These are phyloP conservation scores for Leptogaster cylindrica DNA, from an alignment of 2,888 invertebrate genomes.

Conservation along the genomic window DNA sequence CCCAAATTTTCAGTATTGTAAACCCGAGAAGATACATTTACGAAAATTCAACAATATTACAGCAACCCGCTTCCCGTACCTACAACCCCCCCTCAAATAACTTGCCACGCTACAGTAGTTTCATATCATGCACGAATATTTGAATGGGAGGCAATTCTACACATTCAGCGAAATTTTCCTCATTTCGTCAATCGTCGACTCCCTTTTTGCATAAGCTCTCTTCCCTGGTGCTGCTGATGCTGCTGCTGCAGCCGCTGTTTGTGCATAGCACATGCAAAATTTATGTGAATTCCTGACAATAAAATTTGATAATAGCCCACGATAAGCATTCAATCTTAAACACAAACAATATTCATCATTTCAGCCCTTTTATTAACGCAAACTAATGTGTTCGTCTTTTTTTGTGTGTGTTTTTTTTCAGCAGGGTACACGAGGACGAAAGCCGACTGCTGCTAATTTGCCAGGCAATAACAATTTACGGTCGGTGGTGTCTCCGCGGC, in stretches of 20 bases:
- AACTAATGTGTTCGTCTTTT: no score
- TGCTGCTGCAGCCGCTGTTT: neutral
- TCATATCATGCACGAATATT: constrained; percentile 35
- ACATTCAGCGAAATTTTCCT: constrained; percentile 32
- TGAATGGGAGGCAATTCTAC: constrained; percentile 36
- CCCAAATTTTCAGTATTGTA: constrained; percentile 31
- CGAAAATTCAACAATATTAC: constrained; percentile 37
- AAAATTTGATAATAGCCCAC: constrained; percentile 39
- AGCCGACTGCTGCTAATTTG: constrained; percentile 45
- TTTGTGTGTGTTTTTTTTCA: constrained; percentile 42
- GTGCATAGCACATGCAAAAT: constrained; percentile 30
- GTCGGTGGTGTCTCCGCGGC: constrained; percentile 48
- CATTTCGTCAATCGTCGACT: constrained; percentile 30
- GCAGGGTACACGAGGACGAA: constrained; percentile 50
- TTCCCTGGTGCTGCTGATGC: neutral
- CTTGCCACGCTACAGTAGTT: constrained; percentile 5
- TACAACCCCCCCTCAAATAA: neutral
- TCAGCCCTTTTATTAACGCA: constrained; percentile 3
- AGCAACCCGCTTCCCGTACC: neutral
- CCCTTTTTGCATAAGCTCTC: neutral
- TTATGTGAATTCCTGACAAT: constrained; percentile 41
- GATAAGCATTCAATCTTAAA: constrained; percentile 42
- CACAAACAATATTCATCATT: constrained; percentile 36
- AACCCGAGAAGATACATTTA: constrained; percentile 30
- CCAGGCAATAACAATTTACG: constrained; percentile 46